Percentiles rank a stretch among this genome's conserved stretches.
These are phyloP conservation scores for Eupeodes latifasciatus DNA, from an alignment of 2,888 invertebrate genomes.

Conservation along the genomic window DNA sequence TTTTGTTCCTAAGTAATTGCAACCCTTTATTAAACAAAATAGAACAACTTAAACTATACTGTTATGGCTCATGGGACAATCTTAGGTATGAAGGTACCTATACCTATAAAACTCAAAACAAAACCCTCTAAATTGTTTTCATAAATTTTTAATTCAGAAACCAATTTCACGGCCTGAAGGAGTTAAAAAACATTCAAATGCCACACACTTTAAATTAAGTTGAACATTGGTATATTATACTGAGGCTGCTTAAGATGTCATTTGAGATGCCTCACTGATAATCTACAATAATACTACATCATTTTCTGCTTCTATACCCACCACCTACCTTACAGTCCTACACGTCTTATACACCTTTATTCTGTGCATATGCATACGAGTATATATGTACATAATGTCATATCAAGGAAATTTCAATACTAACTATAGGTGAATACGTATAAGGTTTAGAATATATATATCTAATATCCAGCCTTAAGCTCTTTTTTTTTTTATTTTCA, in stretches of 20 bases:
- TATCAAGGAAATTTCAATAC: neutral
- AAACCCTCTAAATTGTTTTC: neutral
- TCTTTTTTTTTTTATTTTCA: neutral
- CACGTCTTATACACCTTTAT: neutral
- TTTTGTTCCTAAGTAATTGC: no score
- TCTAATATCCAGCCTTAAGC: neutral
- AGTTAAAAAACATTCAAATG: neutral
- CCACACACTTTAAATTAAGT: neutral
- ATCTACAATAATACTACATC: neutral
- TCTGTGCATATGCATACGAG: no score
- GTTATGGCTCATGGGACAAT: no score
- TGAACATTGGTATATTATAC: neutral
- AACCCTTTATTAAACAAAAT: no score
- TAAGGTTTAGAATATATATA: no score
- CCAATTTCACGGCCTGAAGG: conserved; percentile 17
- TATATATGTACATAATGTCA: no score
- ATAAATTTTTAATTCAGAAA: neutral
- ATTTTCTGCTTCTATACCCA: neutral
- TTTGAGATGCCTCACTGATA: conserved; percentile 2
- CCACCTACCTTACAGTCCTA: neutral
- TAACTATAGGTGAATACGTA: neutral
- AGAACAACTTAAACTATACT: no score
- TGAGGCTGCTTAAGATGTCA: neutral
- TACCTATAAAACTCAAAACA: no score
- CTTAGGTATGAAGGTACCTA: no score